These are phyloP conservation scores for Leptatherina wallacei DNA, from an alignment of 2,797 vertebrate genomes.

Conservation along the genomic window DNA sequence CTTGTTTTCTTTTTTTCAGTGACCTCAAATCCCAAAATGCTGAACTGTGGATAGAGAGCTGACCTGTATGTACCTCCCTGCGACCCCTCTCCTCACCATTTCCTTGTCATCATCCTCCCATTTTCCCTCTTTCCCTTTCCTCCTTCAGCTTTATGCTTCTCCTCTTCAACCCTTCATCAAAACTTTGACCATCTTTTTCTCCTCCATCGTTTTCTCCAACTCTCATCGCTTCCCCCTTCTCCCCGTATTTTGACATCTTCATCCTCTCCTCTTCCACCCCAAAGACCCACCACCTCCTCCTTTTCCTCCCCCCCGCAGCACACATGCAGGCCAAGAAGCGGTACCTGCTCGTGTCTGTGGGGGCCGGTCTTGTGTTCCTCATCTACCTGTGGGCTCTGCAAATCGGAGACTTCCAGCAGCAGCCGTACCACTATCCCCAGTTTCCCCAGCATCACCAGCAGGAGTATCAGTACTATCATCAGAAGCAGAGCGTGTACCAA, in stretches of 20 bases:
- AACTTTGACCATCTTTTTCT: conserved; percentile 4
- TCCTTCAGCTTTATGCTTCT: neutral
- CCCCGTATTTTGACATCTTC: conserved; percentile 8
- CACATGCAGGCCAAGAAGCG: conserved; percentile 91
- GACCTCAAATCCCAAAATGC: conserved; percentile 69
- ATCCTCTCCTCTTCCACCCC: conserved; percentile 25
- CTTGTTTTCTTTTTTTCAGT: conserved; percentile 45
- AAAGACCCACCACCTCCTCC: conserved; percentile 50
- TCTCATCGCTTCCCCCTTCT: neutral
- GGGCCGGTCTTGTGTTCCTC: conserved; percentile 86
- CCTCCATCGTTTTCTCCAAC: conserved; percentile 20
- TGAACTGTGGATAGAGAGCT: conserved; percentile 65
- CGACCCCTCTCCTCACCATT: conserved; percentile 36
- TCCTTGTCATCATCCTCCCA: conserved; percentile 19
- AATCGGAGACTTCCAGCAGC: conserved; percentile 82
- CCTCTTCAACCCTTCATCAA: neutral
- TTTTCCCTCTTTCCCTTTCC: conserved; percentile 15
- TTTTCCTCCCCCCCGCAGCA: conserved; percentile 76
- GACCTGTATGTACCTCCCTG: conserved; percentile 51
- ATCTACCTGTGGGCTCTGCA: conserved; percentile 86
- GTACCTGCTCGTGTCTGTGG: conserved; percentile 88
- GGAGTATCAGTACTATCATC: conserved; percentile 58
- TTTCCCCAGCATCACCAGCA: conserved; percentile 71
- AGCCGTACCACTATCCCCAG: conserved; percentile 65
- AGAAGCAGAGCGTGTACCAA: conserved; percentile 61